Conservation (phyloP, 2,113 vertebrate species). For the Cyprinodon tularosa region DNA sequence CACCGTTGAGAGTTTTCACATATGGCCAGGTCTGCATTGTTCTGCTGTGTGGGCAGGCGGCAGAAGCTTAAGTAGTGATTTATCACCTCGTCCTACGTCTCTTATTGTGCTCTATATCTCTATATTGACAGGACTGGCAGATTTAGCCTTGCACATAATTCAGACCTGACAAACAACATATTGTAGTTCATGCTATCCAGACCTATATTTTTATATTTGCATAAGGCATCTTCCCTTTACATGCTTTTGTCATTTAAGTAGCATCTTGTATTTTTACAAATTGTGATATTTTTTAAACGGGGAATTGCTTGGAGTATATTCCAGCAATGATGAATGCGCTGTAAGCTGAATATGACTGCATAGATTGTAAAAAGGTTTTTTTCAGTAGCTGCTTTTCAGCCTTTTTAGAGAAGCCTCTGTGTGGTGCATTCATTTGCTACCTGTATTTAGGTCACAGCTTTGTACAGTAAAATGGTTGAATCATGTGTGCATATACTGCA, state of each 20-base stretch:
- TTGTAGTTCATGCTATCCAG: slow-evolving; percentile 4
- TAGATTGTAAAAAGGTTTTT: slow-evolving; percentile 15
- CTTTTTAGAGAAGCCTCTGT: slow-evolving; percentile 27
- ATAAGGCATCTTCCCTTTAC: background rate
- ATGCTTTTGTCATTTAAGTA: background rate
- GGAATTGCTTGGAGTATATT: slow-evolving; percentile 12
- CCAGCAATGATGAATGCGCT: slow-evolving; percentile 2
- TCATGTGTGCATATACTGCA: slow-evolving; percentile 1
- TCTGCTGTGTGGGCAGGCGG: slow-evolving; percentile 58
- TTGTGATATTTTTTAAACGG: slow-evolving; percentile 9
- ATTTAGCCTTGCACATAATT: slow-evolving; percentile 46
- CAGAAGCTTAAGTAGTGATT: slow-evolving; percentile 69
- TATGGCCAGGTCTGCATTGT: slow-evolving; percentile 55
- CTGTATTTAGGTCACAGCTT: slow-evolving; percentile 75
- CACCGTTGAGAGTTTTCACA: slow-evolving; percentile 35
- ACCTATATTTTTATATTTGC: slow-evolving; percentile 7
- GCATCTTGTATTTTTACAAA: background rate
- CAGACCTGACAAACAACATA: slow-evolving; percentile 40
- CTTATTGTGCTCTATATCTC: slow-evolving; percentile 44
- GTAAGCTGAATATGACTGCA: background rate
- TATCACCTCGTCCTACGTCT: slow-evolving; percentile 66
- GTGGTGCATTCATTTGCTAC: slow-evolving; percentile 45
- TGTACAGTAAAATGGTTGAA: slow-evolving; percentile 52
- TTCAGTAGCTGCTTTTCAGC: slow-evolving; percentile 36
- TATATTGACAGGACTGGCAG: slow-evolving; percentile 45